Percentiles rank a stretch among this genome's conserved stretches.
phyloP scores from a whole-genome alignment of 2,797 vertebrate genomes.

The Phrynocephalus vlangalii region DNA sequence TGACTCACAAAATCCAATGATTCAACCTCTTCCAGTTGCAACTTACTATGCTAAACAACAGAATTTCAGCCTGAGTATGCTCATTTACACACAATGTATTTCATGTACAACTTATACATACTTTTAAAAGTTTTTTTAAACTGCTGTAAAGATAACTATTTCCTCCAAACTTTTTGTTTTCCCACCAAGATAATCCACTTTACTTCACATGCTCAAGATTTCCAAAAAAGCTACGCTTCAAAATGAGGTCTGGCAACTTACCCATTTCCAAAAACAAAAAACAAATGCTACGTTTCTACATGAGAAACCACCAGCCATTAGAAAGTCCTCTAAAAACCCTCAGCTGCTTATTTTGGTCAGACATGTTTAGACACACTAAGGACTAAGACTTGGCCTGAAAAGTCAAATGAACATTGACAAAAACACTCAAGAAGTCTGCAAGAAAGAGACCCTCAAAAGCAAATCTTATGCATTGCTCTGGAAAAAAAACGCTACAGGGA shows the following conservation, averaged over 20 bases:
- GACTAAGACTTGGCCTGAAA: not conserved
- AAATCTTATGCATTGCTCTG: not conserved
- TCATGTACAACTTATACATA: not conserved
- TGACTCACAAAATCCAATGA: not conserved
- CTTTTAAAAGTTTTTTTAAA: not conserved
- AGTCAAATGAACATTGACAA: not conserved
- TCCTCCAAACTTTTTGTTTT: not conserved
- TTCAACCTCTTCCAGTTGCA: not conserved
- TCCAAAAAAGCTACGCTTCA: not conserved
- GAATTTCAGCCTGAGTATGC: not conserved
- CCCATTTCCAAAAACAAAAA: not conserved
- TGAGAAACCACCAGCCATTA: not conserved
- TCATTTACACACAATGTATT: not conserved
- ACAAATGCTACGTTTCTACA: not conserved
- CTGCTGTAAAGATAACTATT: not conserved
- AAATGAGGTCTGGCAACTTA: not conserved
- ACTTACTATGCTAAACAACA: not conserved
- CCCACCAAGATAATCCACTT: not conserved
- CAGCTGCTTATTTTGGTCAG: not conserved
- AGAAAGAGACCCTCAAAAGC: not conserved
- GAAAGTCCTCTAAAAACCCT: not conserved
- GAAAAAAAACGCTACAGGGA: rapidly evolving
- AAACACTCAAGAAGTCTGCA: rapidly evolving
- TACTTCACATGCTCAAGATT: not conserved
- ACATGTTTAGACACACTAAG: not conserved